phyloP scores from a whole-genome alignment of 2,888 invertebrate species.

The Cheilosia pagana region DNA sequence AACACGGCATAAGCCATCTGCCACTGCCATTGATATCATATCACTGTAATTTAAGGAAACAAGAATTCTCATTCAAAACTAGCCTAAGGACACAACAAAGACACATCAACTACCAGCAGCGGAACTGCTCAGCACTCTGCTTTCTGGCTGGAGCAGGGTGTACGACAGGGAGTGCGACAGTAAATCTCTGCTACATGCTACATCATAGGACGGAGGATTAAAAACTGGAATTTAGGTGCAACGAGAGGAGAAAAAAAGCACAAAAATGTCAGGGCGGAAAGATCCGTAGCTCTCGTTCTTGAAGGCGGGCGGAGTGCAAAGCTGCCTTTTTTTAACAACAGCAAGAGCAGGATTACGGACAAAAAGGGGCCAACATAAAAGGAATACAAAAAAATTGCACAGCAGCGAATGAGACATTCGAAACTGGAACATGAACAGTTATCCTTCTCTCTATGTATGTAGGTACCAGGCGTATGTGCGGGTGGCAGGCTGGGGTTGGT shows the following conservation, averaged over 20 bases:
- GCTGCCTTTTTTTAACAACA: conserved; percentile 55
- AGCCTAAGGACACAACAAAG: conserved; percentile 73
- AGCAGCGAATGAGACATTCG: conserved; percentile 70
- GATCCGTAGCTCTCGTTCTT: conserved; percentile 62
- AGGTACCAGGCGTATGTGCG: conserved; percentile 7
- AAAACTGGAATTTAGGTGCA: conserved; percentile 73
- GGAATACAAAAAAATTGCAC: conserved; percentile 46
- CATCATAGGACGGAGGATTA: conserved; percentile 71
- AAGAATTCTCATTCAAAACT: conserved; percentile 74
- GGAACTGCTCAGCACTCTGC: conserved; percentile 61
- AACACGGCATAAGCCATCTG: conserved; percentile 65
- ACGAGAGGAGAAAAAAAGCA: conserved; percentile 51
- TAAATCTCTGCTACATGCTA: conserved; percentile 69
- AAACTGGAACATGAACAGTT: conserved; percentile 73
- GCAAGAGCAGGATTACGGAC: conserved; percentile 57
- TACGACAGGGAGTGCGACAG: conserved; percentile 61
- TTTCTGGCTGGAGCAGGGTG: conserved; percentile 46
- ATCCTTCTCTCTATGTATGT: conserved; percentile 48
- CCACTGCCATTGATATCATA: conserved; percentile 70
- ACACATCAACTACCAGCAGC: conserved; percentile 64
- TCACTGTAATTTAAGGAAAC: conserved; percentile 75
- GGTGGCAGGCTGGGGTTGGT: conserved; percentile 23
- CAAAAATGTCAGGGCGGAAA: conserved; percentile 61
- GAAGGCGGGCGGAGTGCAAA: conserved; percentile 67
- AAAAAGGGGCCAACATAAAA: conserved; percentile 65